Percentiles rank a stretch among this genome's conserved stretches.
Evolutionary conservation across 1,140 invertebrate genomes (phyloP).

Genomic region (Achroia grisella): DNA sequence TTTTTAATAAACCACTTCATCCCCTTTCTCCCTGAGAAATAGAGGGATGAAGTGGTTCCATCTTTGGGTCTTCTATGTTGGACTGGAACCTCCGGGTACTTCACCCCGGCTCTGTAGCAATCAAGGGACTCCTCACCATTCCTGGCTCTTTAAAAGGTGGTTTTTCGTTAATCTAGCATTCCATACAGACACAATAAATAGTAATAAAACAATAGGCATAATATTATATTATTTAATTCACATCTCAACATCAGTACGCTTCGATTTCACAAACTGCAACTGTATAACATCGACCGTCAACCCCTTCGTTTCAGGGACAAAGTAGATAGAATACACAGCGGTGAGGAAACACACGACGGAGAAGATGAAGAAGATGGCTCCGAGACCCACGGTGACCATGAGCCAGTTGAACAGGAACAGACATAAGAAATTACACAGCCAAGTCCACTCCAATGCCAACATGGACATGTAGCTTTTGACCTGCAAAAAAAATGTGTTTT

Average conservation of each 20-base stretch:
- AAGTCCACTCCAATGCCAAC: slow-evolving; percentile 38
- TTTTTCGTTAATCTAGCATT: no score
- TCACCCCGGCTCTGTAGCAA: no score
- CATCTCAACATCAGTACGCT: background rate
- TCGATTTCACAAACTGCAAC: slow-evolving; percentile 6
- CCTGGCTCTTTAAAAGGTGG: no score
- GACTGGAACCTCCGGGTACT: no score
- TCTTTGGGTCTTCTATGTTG: no score
- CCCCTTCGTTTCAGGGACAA: slow-evolving; percentile 82
- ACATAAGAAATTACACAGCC: slow-evolving; percentile 43
- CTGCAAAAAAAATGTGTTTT: slow-evolving; percentile 17
- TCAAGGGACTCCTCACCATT: no score
- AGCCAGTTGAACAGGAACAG: slow-evolving; percentile 56
- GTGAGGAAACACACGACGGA: slow-evolving; percentile 59
- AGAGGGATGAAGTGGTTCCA: no score
- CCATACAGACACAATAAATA: background rate
- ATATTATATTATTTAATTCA: no score
- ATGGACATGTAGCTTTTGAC: slow-evolving; percentile 42
- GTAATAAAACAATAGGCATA: background rate
- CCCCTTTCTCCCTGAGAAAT: no score
- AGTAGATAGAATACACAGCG: slow-evolving; percentile 66
- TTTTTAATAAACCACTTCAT: no score
- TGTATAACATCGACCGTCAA: slow-evolving; percentile 76
- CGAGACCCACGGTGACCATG: slow-evolving; percentile 60
- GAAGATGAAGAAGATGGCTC: slow-evolving; percentile 72